Evolutionary conservation across 2,888 invertebrate species (phyloP).

Genomic region (Chrysotoxum bicinctum): DNA sequence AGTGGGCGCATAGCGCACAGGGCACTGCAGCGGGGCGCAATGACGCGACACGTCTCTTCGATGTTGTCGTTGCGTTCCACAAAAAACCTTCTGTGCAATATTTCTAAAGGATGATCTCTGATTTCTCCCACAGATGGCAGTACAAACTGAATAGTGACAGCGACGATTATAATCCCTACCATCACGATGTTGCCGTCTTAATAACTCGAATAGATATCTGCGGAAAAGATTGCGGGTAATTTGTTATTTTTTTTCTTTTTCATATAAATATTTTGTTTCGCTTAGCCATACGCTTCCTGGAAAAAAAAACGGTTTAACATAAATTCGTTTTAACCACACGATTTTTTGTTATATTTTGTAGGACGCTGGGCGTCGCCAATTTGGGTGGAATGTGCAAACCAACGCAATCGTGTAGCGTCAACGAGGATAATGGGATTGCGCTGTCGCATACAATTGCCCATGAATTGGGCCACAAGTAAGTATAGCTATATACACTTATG

Average conservation of each 20-base stretch:
- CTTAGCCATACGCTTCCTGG: conserved; percentile 43
- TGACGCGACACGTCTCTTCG: neutral
- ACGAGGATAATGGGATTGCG: conserved; percentile 94
- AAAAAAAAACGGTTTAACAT: conserved; percentile 55
- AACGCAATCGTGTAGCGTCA: conserved; percentile 92
- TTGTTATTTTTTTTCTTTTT: conserved; percentile 24
- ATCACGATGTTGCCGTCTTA: conserved; percentile 94
- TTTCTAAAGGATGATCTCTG: conserved; percentile 22
- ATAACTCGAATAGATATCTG: conserved; percentile 91
- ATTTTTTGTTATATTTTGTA: conserved; percentile 76
- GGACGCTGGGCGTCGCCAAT: conserved; percentile 93
- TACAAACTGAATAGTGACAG: conserved; percentile 85
- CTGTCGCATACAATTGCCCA: conserved; percentile 95
- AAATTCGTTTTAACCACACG: conserved; percentile 53
- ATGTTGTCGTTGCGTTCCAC: conserved; percentile 1
- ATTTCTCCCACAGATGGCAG: conserved; percentile 85
- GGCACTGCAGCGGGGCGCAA: conserved; percentile 7
- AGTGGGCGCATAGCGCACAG: conserved; percentile 63
- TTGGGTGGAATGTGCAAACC: conserved; percentile 94
- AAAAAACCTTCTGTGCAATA: conserved; percentile 4
- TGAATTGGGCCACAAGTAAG: conserved; percentile 96
- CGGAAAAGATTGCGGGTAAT: conserved; percentile 82
- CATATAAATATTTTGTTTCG: conserved; percentile 6
- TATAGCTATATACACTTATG: conserved; percentile 72
- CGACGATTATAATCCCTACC: conserved; percentile 91